A percentile compares a stretch with the other conserved stretches of the same genome.
phyloP scores from a whole-genome alignment of 2,888 invertebrate species.

The Ornithoptera alexandrae region DNA sequence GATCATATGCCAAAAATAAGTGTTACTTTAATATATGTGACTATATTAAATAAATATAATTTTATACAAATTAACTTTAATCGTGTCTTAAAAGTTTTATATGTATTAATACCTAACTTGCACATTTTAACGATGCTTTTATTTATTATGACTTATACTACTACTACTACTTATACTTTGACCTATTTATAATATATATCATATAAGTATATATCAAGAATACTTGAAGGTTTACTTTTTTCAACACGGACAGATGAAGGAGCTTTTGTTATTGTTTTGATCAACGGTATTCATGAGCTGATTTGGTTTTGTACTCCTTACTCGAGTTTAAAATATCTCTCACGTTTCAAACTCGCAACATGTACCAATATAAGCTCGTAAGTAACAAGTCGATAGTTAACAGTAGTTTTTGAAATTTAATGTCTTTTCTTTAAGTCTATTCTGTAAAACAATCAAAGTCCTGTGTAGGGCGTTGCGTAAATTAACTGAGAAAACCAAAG shows the following conservation, averaged over 20 bases:
- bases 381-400: neutral
- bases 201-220: neutral
- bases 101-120: too few species aligned
- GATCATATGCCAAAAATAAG: too few species aligned
- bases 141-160: too few species aligned
- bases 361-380: neutral
- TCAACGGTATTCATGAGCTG: slow-evolving; percentile 5
- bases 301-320: slow-evolving; percentile 7
- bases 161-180: too few species aligned
- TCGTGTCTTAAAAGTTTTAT: too few species aligned
- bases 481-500: neutral
- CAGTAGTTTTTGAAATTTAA: neutral
- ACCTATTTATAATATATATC: too few species aligned
- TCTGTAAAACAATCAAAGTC: neutral
- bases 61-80: too few species aligned
- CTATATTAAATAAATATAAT: too few species aligned
- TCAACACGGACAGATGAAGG: slow-evolving; percentile 8
- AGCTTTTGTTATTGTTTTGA: slow-evolving; percentile 4
- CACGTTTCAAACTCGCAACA: neutral
- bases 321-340: neutral
- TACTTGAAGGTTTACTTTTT: slow-evolving; percentile 2
- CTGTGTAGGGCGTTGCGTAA: neutral
- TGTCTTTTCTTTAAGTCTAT: neutral
- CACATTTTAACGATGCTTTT: too few species aligned
- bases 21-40: too few species aligned